phyloP scores from a whole-genome alignment of 2,888 invertebrate genomes.

The Archips xylosteana region DNA sequence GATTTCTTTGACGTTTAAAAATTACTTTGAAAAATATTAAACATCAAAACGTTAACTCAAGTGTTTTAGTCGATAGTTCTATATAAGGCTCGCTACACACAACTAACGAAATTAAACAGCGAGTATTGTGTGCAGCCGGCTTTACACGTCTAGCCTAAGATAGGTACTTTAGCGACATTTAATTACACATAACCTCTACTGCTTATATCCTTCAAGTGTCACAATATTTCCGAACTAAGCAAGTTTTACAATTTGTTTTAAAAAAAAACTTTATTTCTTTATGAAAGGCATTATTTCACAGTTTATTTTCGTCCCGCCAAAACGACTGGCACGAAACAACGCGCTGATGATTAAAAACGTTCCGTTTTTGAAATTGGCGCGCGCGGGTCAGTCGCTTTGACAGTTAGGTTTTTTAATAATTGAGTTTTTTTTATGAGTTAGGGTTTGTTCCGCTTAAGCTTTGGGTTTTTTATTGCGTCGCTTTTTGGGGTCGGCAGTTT shows the following conservation, averaged over 20 bases:
- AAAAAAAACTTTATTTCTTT: constrained; percentile 43
- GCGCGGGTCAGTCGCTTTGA: constrained; percentile 46
- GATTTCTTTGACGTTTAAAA: constrained; percentile 5
- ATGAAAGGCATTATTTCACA: constrained; percentile 57
- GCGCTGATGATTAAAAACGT: constrained; percentile 25
- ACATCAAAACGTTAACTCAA: constrained; percentile 22
- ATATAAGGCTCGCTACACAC: constrained; percentile 42
- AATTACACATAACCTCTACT: constrained; percentile 48
- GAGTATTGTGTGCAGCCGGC: constrained; percentile 26
- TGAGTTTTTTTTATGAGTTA: constrained; percentile 16
- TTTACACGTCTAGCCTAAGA: constrained; percentile 51
- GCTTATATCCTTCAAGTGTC: constrained; percentile 40
- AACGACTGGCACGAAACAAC: constrained; percentile 38
- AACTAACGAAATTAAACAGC: neutral
- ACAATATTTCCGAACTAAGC: constrained; percentile 34
- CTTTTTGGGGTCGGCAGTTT: constrained; percentile 62
- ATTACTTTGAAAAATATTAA: constrained; percentile 19
- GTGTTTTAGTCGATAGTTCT: constrained; percentile 26
- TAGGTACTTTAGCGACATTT: constrained; percentile 55
- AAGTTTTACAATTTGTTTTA: constrained; percentile 32
- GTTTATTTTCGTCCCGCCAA: constrained; percentile 45
- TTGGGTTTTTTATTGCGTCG: constrained; percentile 77
- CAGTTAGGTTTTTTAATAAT: constrained; percentile 41
- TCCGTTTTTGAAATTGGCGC: constrained; percentile 28
- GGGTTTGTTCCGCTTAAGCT: constrained; percentile 51